Conservation (phyloP, 2,113 vertebrate species). For the Amphiprion ocellaris region DNA sequence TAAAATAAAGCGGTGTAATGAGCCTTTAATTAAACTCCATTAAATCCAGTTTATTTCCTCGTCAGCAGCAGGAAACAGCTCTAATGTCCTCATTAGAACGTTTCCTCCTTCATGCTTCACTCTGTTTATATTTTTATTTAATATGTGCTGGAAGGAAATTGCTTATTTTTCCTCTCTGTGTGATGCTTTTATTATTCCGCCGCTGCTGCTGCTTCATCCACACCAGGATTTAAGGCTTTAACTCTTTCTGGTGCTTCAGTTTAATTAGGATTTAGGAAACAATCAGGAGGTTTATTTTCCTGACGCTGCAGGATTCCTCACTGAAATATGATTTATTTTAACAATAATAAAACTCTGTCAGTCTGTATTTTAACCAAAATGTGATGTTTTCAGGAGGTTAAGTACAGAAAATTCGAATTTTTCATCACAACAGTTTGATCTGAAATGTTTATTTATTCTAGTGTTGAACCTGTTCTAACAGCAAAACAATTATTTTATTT, state of each 20-base stretch:
- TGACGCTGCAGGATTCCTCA: no score
- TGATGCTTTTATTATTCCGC: background rate
- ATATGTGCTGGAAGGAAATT: conserved; percentile 5
- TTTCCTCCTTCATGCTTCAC: background rate
- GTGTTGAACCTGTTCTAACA: no score
- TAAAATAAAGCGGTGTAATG: no score
- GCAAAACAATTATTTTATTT: no score
- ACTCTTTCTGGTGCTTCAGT: conserved; percentile 22
- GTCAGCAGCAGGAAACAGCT: conserved; percentile 12
- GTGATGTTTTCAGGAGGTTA: no score
- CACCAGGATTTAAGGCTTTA: conserved; percentile 20
- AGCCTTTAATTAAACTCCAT: conserved; percentile 25
- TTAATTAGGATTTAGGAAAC: conserved; percentile 32
- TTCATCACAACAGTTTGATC: no score
- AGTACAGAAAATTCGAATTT: no score
- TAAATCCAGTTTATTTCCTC: conserved; percentile 11
- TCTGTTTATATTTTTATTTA: conserved; percentile 2
- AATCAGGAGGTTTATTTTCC: background rate
- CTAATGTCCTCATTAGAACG: conserved; percentile 6
- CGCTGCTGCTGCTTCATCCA: conserved; percentile 14
- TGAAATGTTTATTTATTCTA: no score
- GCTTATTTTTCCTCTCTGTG: background rate
- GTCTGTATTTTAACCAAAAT: no score
- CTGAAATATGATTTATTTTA: no score
- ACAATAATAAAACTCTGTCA: no score